phyloP scores from a whole-genome alignment of 1,140 invertebrate genomes.

The Drosophila setifemur region DNA sequence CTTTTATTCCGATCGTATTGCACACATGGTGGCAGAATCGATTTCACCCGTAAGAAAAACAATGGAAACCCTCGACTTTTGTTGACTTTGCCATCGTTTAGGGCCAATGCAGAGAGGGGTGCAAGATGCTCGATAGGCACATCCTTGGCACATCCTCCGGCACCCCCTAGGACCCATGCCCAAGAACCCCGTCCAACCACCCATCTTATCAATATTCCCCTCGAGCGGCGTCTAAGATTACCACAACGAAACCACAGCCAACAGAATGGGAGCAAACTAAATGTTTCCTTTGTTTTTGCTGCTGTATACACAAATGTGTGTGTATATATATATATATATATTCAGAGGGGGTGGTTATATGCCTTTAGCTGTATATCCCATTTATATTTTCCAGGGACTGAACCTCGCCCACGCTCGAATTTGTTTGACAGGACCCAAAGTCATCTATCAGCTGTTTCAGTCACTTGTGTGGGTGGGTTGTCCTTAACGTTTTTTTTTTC shows the following conservation, averaged over 20 bases:
- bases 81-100: conserved; percentile 13
- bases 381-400: background rate
- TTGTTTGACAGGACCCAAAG: conserved; percentile 24
- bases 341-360: background rate
- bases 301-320: too few relatives aligned
- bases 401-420: conserved; percentile 60
- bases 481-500: background rate
- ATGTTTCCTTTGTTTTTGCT: too few relatives aligned
- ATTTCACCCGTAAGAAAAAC: conserved; percentile 11
- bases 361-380: background rate
- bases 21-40: conserved; percentile 14
- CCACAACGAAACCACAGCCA: background rate
- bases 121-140: conserved; percentile 22
- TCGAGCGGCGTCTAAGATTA: conserved; percentile 2
- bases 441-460: conserved; percentile 19
- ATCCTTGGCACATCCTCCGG: background rate
- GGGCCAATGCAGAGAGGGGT: conserved; percentile 3
- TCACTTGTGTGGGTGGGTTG: conserved; percentile 2
- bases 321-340: too few relatives aligned
- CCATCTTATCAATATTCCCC: background rate
- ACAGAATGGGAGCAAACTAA: too few relatives aligned
- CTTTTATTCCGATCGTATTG: background rate
- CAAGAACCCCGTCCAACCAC: background rate
- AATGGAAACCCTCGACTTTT: conserved; percentile 14
- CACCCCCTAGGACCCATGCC: background rate